Conservation (phyloP, 2,888 invertebrate genomes). For the Melieria crassipennis region DNA sequence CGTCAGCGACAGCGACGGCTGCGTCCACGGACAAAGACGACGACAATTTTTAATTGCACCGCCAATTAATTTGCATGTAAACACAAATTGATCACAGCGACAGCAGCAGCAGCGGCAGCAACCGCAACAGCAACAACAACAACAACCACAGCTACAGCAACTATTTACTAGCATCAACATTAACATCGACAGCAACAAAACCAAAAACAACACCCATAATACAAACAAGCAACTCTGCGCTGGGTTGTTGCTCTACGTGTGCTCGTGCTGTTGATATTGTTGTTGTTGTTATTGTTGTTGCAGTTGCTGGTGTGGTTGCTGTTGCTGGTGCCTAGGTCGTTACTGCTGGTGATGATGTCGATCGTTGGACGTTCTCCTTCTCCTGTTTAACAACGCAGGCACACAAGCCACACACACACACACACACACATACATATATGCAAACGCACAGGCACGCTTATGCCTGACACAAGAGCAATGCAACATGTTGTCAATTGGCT, state of each 20-base stretch:
- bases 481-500: constrained; percentile 33
- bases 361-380: too few species aligned
- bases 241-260: not conserved
- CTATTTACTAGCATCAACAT: constrained; percentile 45
- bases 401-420: too few species aligned
- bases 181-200: constrained; percentile 29
- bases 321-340: not conserved
- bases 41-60: constrained; percentile 39
- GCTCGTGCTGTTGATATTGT: constrained; percentile 4
- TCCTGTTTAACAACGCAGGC: too few species aligned
- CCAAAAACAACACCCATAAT: constrained; percentile 21
- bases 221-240: constrained; percentile 4
- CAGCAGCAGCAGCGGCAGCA: constrained; percentile 31
- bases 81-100: constrained; percentile 49
- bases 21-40: not conserved
- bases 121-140: constrained; percentile 36
- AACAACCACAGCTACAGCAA: constrained; percentile 22
- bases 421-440: too few species aligned
- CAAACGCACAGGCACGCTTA: too few species aligned
- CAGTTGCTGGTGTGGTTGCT: constrained; percentile 1
- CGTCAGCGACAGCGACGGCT: constrained; percentile 13
- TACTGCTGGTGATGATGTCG: too few species aligned
- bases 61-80: constrained; percentile 48
- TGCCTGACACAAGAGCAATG: constrained; percentile 6
- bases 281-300: constrained; percentile 14